Evolutionary conservation across 2,888 invertebrate genomes (phyloP).

Genomic region (Drosophila falleni): DNA sequence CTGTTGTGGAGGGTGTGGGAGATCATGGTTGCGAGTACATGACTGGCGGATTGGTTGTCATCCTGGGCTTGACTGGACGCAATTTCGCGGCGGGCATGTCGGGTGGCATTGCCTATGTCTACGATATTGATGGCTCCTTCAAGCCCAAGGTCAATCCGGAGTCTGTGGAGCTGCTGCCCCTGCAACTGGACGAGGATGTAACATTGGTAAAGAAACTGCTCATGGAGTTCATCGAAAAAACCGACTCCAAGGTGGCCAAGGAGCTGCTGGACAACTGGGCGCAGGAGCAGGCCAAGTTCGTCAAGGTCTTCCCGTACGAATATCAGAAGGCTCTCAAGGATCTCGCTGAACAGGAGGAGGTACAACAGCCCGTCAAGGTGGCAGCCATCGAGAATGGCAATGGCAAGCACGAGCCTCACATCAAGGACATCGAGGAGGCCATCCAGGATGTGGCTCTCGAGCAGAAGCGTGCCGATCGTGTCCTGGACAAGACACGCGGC

Average conservation of each 20-base stretch:
- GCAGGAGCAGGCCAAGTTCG: constrained; percentile 90
- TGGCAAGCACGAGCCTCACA: constrained; percentile 86
- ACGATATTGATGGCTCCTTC: constrained; percentile 95
- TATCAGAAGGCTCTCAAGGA: constrained; percentile 95
- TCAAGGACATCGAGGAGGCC: constrained; percentile 95
- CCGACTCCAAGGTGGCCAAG: constrained; percentile 94
- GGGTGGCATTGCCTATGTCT: constrained; percentile 96
- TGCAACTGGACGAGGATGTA: constrained; percentile 92
- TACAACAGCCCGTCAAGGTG: constrained; percentile 67
- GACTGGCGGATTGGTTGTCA: constrained; percentile 97
- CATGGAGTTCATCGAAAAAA: constrained; percentile 93
- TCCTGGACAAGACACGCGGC: constrained; percentile 94
- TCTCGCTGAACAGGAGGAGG: constrained; percentile 85
- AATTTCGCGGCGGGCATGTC: constrained; percentile 99
- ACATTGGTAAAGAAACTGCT: constrained; percentile 91
- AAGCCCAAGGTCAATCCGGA: constrained; percentile 96
- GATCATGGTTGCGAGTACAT: constrained; percentile 99
- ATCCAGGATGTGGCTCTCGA: constrained; percentile 91
- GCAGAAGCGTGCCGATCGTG: constrained; percentile 92
- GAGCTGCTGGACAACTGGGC: constrained; percentile 93
- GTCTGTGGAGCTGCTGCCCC: constrained; percentile 95
- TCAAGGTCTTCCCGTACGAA: constrained; percentile 99
- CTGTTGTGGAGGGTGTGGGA: constrained; percentile 99
- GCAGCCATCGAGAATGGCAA: constrained; percentile 81
- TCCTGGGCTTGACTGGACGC: constrained; percentile 97